Evolutionary conservation across 2,797 vertebrate species (phyloP), one percentile per base, ranked within the genome.

Genomic region (Brotula barbata): DNA sequence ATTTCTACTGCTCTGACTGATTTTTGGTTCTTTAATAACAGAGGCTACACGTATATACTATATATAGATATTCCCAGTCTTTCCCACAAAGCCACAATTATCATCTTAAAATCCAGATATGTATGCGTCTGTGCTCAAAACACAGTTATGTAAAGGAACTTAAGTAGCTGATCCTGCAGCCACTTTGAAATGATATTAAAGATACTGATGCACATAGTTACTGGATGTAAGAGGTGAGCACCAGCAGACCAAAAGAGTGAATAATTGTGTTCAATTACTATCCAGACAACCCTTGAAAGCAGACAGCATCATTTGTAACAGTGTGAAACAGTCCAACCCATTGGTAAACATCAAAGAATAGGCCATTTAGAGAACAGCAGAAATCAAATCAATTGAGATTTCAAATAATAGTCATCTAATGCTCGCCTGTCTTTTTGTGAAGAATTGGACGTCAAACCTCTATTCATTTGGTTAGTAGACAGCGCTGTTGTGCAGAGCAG

Each of bases 251-350:
- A 75, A 72, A 76, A 68, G 62, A 20, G 57, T 71, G 62, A 69
- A 78, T 82, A 79, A 83, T 80, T 76, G 68, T 78, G 79, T 82
- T 78, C 71, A 77, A 78, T 84, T 82, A 79, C 61, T 34, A 64
- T 71, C 59, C 52, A 76, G 19, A 51, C 43, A 61, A 59, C 68
- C 71, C 49, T 31, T 77, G 58, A 75, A 78, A 68, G 67, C 58
- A 20, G 45, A 73, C 70, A 71, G 67, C 33, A 56, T 76, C 53
- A 12, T 74, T 81, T 74, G 46, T 58, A 70, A 64, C 37, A 67
- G 69, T 69, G 63, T 64, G 41, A 64, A 76, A 75, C 69, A 82
- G 63, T 68, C 53, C 48, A 44, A 14, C 41, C 63, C 71, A 28
- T 71, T 57, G 72, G 59, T 76, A 77, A 80, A 83, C 67, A 82